Conservation (phyloP, 2,113 vertebrate species). For the Dromiciops gliroides region DNA sequence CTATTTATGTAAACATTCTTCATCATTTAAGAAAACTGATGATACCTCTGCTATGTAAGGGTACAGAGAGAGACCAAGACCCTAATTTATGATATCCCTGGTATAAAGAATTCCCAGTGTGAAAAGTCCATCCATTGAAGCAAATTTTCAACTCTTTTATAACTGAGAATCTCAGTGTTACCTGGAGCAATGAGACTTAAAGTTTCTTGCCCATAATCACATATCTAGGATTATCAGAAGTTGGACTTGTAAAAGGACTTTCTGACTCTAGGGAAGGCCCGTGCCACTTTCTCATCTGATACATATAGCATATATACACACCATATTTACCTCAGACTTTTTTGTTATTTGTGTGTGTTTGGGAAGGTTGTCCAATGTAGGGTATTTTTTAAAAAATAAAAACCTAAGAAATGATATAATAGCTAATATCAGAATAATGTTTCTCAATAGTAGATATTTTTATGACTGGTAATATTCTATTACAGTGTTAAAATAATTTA, state of each 20-base stretch:
- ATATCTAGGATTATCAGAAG: background rate
- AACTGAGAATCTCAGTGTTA: background rate
- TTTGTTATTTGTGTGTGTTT: background rate
- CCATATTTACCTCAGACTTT: background rate
- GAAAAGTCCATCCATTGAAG: background rate
- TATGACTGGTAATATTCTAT: background rate
- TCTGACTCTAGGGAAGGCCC: background rate
- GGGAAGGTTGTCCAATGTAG: background rate
- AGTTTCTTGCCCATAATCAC: background rate
- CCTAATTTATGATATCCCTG: background rate
- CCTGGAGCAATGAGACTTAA: background rate
- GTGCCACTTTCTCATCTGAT: background rate
- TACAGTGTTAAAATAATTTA: background rate
- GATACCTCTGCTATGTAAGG: background rate
- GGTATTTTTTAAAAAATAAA: background rate
- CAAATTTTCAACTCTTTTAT: background rate
- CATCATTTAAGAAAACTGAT: background rate
- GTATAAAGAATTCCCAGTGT: background rate
- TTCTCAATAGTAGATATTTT: background rate
- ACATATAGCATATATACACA: background rate
- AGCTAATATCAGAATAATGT: background rate
- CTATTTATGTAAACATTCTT: constrained; percentile 23
- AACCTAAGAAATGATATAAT: background rate
- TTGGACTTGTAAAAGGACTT: background rate
- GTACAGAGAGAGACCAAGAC: background rate